Evolutionary conservation across 2,797 vertebrate genomes (phyloP), one percentile per base, ranked within the genome.

Genomic region (Tiaroga cobitis): DNA sequence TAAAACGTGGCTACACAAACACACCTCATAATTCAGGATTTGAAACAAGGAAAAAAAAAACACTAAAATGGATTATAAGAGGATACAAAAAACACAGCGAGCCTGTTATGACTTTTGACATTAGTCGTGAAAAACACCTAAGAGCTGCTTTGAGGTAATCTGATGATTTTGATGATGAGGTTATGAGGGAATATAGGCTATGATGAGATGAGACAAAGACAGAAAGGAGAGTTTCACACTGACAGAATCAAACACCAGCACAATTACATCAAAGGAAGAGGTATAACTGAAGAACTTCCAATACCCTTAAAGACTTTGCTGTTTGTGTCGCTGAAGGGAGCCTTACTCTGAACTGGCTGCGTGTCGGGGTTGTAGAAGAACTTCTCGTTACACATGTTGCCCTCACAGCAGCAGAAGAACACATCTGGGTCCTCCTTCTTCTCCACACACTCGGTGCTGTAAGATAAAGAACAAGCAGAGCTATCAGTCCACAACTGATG

Each of bases 381-480:
- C 87, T 94, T 96, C 83, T 96, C 93, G 19, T 99, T 99, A 89
- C 97, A 99, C 94, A 96, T 93, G 92, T 95, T 97, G 88, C 97
- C 97, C 87, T 99, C 97, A 90, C 97, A 99, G 91, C 97, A 98
- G 92, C 97, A 99, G 94, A 99, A 99, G 91, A 97, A 98, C 16
- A 99, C 97, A 6, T 97, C 97, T 13, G 97, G 97, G 87, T 93
- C 95, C 86, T 97, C 97, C 80, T 96, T 97, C 91, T 92, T 97
- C 92, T 98, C 97, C 88, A 97, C 94, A 90, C 97, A 99, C 77
- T 97, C 96, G 34, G 91, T 96, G 92, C 97, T 99, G 88, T 2
- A 24, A 82, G n/a, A 85, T 39, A n/a, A 81, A 73, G 82, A 86
- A 82, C 24, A 85, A 46, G 34, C n/a, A 59, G 61, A 84, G 15